phyloP scores from a whole-genome alignment of 1,140 invertebrate genomes.

The Caenorhabditis latens region DNA sequence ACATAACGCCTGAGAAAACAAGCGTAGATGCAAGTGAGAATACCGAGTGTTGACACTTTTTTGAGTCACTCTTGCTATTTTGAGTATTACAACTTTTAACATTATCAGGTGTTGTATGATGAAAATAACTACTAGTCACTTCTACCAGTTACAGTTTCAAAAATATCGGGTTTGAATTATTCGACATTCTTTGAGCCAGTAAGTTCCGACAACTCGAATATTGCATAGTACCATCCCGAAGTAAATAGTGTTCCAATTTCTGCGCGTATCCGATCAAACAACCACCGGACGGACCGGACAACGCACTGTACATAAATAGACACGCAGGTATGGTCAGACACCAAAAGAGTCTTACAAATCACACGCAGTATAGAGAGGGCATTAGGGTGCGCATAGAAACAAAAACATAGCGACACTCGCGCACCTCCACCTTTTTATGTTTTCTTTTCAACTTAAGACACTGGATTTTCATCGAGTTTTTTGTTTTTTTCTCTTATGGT shows the following conservation, averaged over 20 bases:
- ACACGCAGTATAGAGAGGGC: constrained; percentile 6
- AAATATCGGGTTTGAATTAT: too few relatives aligned
- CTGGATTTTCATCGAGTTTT: not conserved
- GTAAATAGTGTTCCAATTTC: constrained; percentile 20
- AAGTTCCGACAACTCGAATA: not conserved
- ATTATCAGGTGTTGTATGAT: too few relatives aligned
- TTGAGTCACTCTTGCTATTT: too few relatives aligned
- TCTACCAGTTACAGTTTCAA: too few relatives aligned
- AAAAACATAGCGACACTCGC: constrained; percentile 35
- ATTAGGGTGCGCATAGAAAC: constrained; percentile 52
- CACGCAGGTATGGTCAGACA: constrained; percentile 47
- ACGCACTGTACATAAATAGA: constrained; percentile 14
- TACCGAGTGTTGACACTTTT: too few relatives aligned
- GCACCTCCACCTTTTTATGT: constrained; percentile 18
- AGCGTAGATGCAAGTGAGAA: too few relatives aligned
- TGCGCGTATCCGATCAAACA: constrained; percentile 45
- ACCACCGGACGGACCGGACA: not conserved
- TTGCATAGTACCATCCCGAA: not conserved
- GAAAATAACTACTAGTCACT: too few relatives aligned
- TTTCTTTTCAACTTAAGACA: constrained; percentile 38
- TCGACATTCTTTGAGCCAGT: too few relatives aligned
- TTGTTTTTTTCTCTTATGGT: not conserved
- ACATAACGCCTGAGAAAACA: too few relatives aligned
- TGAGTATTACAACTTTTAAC: too few relatives aligned
- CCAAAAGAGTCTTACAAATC: constrained; percentile 52